Conservation (phyloP, 2,113 vertebrate species). For the Helogale parvula region DNA sequence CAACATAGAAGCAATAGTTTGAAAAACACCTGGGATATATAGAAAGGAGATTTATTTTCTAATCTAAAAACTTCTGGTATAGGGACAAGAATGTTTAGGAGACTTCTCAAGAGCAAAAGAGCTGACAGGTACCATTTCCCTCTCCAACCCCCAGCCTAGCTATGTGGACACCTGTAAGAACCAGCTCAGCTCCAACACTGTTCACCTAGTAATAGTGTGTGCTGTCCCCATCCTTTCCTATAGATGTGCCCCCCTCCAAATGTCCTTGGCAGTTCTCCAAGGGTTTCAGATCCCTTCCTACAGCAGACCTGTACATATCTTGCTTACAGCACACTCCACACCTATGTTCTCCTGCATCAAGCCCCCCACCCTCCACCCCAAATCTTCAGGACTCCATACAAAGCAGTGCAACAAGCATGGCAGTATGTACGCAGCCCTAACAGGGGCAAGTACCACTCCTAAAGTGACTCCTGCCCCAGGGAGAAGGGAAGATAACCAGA, state of each 20-base stretch:
- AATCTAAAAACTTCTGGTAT: background rate
- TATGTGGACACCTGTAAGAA: background rate
- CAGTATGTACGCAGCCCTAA: background rate
- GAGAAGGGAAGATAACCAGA: background rate
- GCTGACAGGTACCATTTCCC: background rate
- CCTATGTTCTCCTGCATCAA: background rate
- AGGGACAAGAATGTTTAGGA: background rate
- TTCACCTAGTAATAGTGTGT: background rate
- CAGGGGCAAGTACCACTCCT: background rate
- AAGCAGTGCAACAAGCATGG: background rate
- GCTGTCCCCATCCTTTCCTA: background rate
- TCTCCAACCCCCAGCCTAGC: background rate
- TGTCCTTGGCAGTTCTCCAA: background rate
- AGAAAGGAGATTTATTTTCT: background rate
- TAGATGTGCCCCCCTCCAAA: background rate
- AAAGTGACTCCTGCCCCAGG: background rate
- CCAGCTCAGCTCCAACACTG: background rate
- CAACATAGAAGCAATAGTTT: background rate
- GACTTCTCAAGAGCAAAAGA: background rate
- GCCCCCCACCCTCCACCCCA: background rate
- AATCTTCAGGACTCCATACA: background rate
- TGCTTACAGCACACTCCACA: background rate
- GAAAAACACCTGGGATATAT: background rate
- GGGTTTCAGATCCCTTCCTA: background rate
- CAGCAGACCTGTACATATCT: background rate